These are phyloP conservation scores for Catharus fuscescens DNA, from an alignment of 2,113 vertebrate species.

Conservation along the genomic window DNA sequence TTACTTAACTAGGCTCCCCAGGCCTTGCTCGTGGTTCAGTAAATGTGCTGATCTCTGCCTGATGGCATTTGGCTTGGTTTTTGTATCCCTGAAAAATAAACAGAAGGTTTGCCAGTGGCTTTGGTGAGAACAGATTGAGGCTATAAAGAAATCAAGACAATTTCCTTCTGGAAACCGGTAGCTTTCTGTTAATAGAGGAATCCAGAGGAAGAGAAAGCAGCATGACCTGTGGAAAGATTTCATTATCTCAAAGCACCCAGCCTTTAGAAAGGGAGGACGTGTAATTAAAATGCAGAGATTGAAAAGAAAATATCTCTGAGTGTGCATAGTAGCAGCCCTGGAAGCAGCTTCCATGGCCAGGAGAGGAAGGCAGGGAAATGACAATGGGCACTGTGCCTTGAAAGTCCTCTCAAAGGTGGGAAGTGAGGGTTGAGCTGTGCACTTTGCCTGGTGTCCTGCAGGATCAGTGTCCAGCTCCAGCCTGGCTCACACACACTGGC, in stretches of 20 bases:
- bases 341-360: neutral
- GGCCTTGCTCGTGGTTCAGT: neutral
- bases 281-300: slow-evolving; percentile 2
- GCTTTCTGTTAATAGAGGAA: slow-evolving; percentile 12
- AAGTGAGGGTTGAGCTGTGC: too few species aligned
- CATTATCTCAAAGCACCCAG: slow-evolving; percentile 1
- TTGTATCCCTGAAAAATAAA: slow-evolving; percentile 35
- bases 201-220: slow-evolving; percentile 17
- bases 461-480: neutral
- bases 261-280: neutral
- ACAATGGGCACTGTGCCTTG: neutral
- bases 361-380: neutral
- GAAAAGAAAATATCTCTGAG: neutral
- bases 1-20: neutral
- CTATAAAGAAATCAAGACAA: slow-evolving; percentile 36
- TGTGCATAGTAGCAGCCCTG: neutral
- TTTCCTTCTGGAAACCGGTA: slow-evolving; percentile 37
- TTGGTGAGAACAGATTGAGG: slow-evolving; percentile 25
- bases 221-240: slow-evolving; percentile 5
- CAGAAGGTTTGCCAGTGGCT: slow-evolving; percentile 27
- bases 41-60: slow-evolving; percentile 12
- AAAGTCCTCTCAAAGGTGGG: neutral
- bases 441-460: neutral
- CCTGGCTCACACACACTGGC: neutral
- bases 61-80: slow-evolving; percentile 36